A percentile compares a stretch with the other conserved stretches of the same genome.
These are phyloP conservation scores for Mola mola DNA, from an alignment of 2,113 vertebrate species.

Conservation along the genomic window DNA sequence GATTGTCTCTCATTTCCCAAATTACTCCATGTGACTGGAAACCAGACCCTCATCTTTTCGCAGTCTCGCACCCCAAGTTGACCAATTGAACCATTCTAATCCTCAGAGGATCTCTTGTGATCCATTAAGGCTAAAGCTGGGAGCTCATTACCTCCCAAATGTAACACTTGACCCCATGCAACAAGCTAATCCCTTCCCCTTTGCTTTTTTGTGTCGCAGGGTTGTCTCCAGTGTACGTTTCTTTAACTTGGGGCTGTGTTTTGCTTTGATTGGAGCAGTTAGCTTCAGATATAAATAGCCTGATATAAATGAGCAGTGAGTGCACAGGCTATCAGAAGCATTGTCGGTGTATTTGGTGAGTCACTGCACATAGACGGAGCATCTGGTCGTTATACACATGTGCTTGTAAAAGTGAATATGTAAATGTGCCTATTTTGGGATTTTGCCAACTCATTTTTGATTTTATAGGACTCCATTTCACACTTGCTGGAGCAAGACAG, in stretches of 20 bases:
- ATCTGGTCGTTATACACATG: conserved; percentile 6
- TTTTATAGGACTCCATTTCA: too few species aligned
- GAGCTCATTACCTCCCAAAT: conserved; percentile 47
- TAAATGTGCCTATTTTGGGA: conserved; percentile 52
- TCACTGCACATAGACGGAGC: conserved; percentile 48
- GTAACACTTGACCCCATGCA: conserved; percentile 62
- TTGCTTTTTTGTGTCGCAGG: conserved; percentile 42
- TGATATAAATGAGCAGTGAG: conserved; percentile 43
- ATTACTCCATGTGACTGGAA: conserved; percentile 43
- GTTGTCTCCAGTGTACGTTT: conserved; percentile 32
- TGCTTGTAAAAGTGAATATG: conserved; percentile 36
- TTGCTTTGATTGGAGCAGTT: conserved; percentile 45
- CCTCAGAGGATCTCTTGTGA: conserved; percentile 57
- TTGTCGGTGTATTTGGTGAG: conserved; percentile 49
- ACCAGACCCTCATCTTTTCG: conserved; percentile 26
- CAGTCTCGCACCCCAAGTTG: conserved; percentile 22
- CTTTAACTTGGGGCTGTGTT: conserved; percentile 41
- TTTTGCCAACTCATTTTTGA: not conserved
- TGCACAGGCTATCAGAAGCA: conserved; percentile 26
- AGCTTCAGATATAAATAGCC: conserved; percentile 52
- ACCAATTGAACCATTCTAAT: conserved; percentile 57
- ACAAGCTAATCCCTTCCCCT: conserved; percentile 41
- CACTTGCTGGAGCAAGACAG: conserved; percentile 6
- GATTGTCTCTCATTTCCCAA: conserved; percentile 59
- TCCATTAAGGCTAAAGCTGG: conserved; percentile 69